Conservation (phyloP, 2,888 invertebrate species). For the Aleiodes leptofemur region DNA sequence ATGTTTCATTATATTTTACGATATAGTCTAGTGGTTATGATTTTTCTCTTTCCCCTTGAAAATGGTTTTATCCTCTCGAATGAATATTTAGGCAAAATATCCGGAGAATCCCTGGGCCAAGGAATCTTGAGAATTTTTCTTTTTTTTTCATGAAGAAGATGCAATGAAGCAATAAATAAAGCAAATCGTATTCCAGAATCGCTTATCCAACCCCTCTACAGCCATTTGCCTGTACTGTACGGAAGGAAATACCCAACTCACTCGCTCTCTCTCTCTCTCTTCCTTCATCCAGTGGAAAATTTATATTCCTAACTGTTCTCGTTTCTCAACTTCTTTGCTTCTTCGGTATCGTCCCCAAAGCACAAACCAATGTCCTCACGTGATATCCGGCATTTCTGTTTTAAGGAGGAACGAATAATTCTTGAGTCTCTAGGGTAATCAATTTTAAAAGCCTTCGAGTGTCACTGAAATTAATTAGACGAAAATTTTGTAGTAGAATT, state of each 20-base stretch:
- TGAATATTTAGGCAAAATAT: no score
- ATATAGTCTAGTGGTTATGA: no score
- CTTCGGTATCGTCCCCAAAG: slow-evolving; percentile 41
- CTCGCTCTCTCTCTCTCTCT: not conserved
- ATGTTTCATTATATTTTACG: no score
- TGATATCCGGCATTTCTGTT: slow-evolving; percentile 3
- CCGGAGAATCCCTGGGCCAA: no score
- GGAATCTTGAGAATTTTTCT: no score
- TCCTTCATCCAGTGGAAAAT: slow-evolving; percentile 35
- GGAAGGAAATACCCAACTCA: slow-evolving; percentile 18
- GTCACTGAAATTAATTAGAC: not conserved
- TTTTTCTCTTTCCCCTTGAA: no score
- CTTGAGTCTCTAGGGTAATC: slow-evolving; percentile 5
- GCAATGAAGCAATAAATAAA: slow-evolving; percentile 26
- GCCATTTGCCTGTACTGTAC: slow-evolving; percentile 23
- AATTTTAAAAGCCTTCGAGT: slow-evolving; percentile 1
- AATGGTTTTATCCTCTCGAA: no score
- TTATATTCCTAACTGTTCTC: slow-evolving; percentile 48
- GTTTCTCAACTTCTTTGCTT: slow-evolving; percentile 49
- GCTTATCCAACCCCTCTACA: slow-evolving; percentile 22
- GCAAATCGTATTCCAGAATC: slow-evolving; percentile 21
- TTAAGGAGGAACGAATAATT: not conserved
- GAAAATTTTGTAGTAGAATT: no score
- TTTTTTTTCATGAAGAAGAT: not conserved
- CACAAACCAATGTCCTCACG: slow-evolving; percentile 13